Percentiles rank a stretch among this genome's conserved stretches.
phyloP scores from a whole-genome alignment of 2,113 vertebrate species.

The Sinocyclocheilus anophthalmus region DNA sequence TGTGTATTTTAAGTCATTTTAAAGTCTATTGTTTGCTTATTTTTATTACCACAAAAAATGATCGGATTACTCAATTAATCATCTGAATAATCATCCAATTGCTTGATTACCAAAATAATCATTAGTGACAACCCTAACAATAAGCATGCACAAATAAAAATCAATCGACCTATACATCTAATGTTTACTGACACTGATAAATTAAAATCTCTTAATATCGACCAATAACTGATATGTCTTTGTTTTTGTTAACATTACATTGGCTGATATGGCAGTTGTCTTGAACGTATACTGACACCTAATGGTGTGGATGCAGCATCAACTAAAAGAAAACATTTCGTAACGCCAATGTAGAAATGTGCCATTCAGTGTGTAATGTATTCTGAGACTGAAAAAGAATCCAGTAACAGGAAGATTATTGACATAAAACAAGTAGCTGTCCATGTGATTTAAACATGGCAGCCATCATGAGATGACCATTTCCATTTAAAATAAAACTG shows the following conservation, averaged over 20 bases:
- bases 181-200: neutral
- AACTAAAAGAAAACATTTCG: neutral
- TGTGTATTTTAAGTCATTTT: too few species aligned
- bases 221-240: neutral
- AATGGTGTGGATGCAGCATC: neutral
- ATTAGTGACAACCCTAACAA: too few species aligned
- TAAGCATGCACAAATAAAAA: too few species aligned
- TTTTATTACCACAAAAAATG: too few species aligned
- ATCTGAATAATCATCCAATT: too few species aligned
- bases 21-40: too few species aligned
- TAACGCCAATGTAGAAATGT: neutral
- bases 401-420: too few species aligned
- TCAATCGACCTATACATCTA: neutral
- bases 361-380: neutral
- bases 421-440: neutral
- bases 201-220: neutral
- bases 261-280: neutral
- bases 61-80: too few species aligned
- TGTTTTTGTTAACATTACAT: neutral
- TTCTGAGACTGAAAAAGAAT: too few species aligned
- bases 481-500: neutral
- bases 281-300: neutral
- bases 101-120: too few species aligned
- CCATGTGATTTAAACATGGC: neutral
- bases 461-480: neutral